Evolutionary conservation across 2,797 vertebrate species (phyloP), one percentile per base, ranked within the genome.

Genomic region (Spea hammondii): DNA sequence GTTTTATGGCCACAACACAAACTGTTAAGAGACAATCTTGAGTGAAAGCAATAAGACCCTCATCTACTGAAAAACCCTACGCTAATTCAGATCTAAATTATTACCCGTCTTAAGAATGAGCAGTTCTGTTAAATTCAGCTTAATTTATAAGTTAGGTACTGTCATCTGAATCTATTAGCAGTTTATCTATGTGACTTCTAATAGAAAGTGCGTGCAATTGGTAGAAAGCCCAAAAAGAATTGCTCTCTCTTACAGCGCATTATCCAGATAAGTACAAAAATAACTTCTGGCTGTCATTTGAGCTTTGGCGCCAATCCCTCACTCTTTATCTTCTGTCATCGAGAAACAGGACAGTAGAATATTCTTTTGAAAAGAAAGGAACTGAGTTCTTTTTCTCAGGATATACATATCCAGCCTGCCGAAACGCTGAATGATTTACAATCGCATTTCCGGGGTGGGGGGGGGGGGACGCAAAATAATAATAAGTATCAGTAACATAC

Each of bases 161-260:
- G 75, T 67, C 75, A 70, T 68, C 17, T 54, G 75, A 82, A 82
- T 82, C 80, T 82, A 82, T 82, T 74, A 82, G 80, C 65, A 72
- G 75, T 82, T 82, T 82, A 76, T 82, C 80, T 82, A 74, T 74
- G 75, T 69, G 80, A 53, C 72, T 82, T 60, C 79, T 82, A 82
- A 82, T 82, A 82, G 79, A 77, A 77, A 57, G 64, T 77, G 70
- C 65, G 75, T 57, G 1, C 65, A 78, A 64, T 82, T 78, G 80
- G 80, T 78, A 55, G 65, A 65, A 67, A 78, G 80, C 75, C 80
- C 57, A 59, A 76, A 48, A 82, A 66, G 75, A 77, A 77, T 78
- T 62, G 79, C 75, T 77, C 75, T 82, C 75, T 82, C 79, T 54
- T 71, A 69, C 79, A 68, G 65, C 49, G 74, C 79, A 82, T 82